A percentile compares a stretch with the other conserved stretches of the same genome.
Conservation (phyloP, 2,888 invertebrate genomes). For the Pristionchus fissidentatus region DNA sequence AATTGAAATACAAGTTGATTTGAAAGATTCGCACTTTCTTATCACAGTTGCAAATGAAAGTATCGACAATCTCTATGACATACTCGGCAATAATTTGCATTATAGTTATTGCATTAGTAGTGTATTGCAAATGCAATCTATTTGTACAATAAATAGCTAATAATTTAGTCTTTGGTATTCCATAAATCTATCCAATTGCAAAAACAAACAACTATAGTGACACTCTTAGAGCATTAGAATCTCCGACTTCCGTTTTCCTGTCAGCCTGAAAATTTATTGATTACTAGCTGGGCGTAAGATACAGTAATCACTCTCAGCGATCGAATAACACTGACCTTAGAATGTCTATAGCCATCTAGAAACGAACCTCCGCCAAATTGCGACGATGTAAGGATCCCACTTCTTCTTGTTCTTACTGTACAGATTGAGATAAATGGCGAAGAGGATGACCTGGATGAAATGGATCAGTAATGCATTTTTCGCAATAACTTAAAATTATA, state of each 20-base stretch:
- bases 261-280: slow-evolving; percentile 10
- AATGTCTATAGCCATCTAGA: too few species aligned
- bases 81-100: too few species aligned
- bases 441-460: slow-evolving; percentile 82
- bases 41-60: slow-evolving; percentile 27
- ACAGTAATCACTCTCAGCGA: too few species aligned
- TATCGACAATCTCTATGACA: slow-evolving; percentile 33
- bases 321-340: too few species aligned
- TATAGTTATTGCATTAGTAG: slow-evolving; percentile 13
- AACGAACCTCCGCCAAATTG: slow-evolving; percentile 15
- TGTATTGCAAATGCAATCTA: slow-evolving; percentile 23
- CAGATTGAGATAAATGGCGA: slow-evolving; percentile 94
- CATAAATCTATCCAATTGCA: neutral
- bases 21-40: neutral
- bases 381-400: slow-evolving; percentile 52
- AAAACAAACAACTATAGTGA: neutral
- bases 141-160: slow-evolving; percentile 13
- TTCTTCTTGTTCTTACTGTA: slow-evolving; percentile 80
- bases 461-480: neutral
- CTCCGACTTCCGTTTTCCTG: slow-evolving; percentile 19
- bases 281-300: too few species aligned
- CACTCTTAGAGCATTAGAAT: slow-evolving; percentile 15
- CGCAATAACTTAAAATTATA: neutral
- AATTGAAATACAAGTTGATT: neutral
- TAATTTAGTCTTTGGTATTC: slow-evolving; percentile 35